Conservation (phyloP, 2,888 invertebrate species). For the Melieria omissa region DNA sequence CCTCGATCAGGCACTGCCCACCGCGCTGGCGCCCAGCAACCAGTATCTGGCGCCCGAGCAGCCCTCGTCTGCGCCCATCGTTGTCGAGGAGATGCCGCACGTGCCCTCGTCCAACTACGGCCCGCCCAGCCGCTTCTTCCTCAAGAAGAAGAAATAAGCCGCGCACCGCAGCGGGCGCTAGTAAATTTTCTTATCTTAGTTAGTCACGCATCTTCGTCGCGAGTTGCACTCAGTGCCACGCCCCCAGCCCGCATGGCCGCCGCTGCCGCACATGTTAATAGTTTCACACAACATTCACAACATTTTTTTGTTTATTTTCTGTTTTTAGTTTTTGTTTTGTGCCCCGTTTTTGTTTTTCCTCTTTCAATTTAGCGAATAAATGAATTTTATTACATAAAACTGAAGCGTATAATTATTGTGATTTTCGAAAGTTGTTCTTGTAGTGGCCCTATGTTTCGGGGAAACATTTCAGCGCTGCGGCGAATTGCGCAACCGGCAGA, state of each 20-base stretch:
- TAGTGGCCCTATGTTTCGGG: not conserved
- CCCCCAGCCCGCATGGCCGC: slow-evolving; percentile 19
- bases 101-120: slow-evolving; percentile 70
- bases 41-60: slow-evolving; percentile 57
- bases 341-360: not conserved
- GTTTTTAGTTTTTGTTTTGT: not conserved
- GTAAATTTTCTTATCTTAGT: slow-evolving; percentile 38
- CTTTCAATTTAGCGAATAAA: slow-evolving; percentile 34
- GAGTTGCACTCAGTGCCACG: not conserved
- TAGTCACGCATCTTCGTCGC: slow-evolving; percentile 42
- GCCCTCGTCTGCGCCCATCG: slow-evolving; percentile 51
- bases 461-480: too few relatives aligned
- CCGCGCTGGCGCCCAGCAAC: slow-evolving; percentile 48
- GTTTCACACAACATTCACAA: not conserved
- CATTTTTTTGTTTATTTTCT: not conserved
- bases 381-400: slow-evolving; percentile 19
- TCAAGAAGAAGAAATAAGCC: slow-evolving; percentile 51
- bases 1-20: slow-evolving; percentile 51
- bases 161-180: not conserved
- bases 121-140: slow-evolving; percentile 71
- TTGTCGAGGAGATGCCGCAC: slow-evolving; percentile 52
- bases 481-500: too few relatives aligned
- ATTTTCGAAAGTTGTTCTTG: not conserved
- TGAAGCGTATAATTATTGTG: not conserved
- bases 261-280: slow-evolving; percentile 27